A percentile compares a stretch with the other conserved stretches of the same genome.
phyloP scores from a whole-genome alignment of 2,888 invertebrate genomes.

The Copidosoma aretas region DNA sequence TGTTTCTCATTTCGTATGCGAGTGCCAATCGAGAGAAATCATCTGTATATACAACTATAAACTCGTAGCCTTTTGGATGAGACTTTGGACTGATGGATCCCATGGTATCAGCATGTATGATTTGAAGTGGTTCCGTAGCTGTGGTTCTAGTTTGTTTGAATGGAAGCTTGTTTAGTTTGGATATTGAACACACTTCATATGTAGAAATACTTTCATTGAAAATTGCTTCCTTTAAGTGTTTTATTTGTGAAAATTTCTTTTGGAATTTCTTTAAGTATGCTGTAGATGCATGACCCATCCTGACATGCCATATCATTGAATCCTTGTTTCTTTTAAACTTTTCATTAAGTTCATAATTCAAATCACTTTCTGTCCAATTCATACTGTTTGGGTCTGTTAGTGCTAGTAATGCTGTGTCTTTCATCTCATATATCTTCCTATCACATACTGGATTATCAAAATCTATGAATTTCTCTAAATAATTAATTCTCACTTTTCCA shows the following conservation, averaged over 20 bases:
- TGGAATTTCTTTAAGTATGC: conserved; percentile 25
- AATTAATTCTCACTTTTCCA: neutral
- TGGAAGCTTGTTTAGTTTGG: conserved; percentile 43
- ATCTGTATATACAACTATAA: conserved; percentile 36
- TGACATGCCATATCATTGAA: conserved; percentile 46
- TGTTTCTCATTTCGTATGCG: conserved; percentile 37
- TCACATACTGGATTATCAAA: conserved; percentile 2
- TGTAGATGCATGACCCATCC: conserved; percentile 44
- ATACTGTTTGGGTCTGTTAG: neutral
- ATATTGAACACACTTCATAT: conserved; percentile 42
- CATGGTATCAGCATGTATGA: conserved; percentile 42
- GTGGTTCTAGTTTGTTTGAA: conserved; percentile 32
- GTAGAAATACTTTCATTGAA: conserved; percentile 41
- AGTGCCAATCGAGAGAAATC: conserved; percentile 43
- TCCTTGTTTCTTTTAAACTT: neutral
- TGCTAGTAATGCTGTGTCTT: neutral
- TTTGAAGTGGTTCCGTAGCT: conserved; percentile 39
- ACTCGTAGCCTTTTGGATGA: conserved; percentile 35
- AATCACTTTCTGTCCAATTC: neutral
- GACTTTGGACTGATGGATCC: conserved; percentile 35
- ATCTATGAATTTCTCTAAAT: neutral
- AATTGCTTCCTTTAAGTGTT: conserved; percentile 32
- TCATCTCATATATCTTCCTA: neutral
- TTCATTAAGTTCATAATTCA: neutral
- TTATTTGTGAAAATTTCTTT: conserved; percentile 29